A percentile compares a stretch with the other conserved stretches of the same genome.
Evolutionary conservation across 2,113 vertebrate genomes (phyloP).

Genomic region (Odocoileus virginianus): DNA sequence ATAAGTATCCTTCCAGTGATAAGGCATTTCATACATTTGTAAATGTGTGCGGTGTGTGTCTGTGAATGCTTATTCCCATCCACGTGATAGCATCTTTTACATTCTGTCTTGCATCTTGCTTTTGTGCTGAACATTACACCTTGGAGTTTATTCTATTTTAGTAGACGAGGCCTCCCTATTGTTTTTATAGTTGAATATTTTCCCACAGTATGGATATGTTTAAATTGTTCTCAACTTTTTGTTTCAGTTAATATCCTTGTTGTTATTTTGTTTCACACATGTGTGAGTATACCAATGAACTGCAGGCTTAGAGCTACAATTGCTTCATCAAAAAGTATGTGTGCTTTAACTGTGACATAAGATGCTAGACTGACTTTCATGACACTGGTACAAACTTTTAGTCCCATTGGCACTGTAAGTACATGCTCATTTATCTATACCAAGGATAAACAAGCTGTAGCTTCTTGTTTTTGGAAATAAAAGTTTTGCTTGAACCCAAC

Average conservation of each 20-base stretch:
- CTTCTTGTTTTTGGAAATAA: background rate
- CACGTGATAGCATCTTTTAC: background rate
- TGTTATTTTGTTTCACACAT: background rate
- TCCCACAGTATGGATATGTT: background rate
- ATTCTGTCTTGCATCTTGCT: background rate
- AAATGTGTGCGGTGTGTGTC: background rate
- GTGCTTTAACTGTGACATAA: background rate
- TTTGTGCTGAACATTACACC: background rate
- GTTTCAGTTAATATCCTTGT: background rate
- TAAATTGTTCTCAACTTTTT: background rate
- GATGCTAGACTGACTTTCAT: background rate
- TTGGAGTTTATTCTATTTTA: background rate
- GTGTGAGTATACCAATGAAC: background rate
- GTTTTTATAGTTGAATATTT: background rate
- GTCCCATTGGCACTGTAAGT: background rate
- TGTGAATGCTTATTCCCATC: background rate
- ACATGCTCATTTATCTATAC: background rate
- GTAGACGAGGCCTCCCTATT: background rate
- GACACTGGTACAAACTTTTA: background rate
- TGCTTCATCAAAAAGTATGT: background rate
- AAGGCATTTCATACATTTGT: background rate
- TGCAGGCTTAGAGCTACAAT: background rate
- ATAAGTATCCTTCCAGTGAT: background rate
- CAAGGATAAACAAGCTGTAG: background rate
- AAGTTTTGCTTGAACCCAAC: background rate